Evolutionary conservation across 1,140 invertebrate genomes (phyloP).

Genomic region (Brachionus sp.): DNA sequence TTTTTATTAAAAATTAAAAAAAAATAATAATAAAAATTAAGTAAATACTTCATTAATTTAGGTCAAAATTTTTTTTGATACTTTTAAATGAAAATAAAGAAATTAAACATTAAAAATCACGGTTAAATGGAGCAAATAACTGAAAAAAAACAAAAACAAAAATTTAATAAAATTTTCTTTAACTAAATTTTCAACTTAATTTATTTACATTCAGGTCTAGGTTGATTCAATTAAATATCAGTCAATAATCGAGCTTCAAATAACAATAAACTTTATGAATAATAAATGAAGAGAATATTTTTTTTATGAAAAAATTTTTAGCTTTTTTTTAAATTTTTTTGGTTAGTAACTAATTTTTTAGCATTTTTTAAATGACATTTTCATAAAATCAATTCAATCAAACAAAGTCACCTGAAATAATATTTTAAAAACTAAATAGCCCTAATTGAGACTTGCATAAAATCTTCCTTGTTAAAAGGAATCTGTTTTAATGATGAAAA

Average conservation of each 20-base stretch:
- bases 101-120: conserved; percentile 1
- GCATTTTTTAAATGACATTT: not conserved
- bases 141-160: not conserved
- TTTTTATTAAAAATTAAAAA: conserved; percentile 39
- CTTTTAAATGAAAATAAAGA: not conserved
- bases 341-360: not conserved
- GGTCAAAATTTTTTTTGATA: not conserved
- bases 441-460: not conserved
- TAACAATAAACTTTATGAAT: not conserved
- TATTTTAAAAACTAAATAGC: not conserved
- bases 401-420: not conserved
- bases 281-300: not conserved
- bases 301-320: not conserved
- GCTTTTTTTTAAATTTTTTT: not conserved
- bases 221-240: not conserved
- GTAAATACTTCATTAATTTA: conserved; percentile 33
- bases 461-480: conserved; percentile 2
- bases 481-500: not conserved
- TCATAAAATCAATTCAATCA: not conserved
- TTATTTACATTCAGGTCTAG: conserved; percentile 7
- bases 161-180: not conserved
- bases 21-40: conserved; percentile 31
- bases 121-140: conserved; percentile 1
- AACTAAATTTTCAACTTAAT: not conserved
- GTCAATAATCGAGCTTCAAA: not conserved